These are phyloP conservation scores for Noctua janthina DNA, from an alignment of 2,888 invertebrate genomes.

Conservation along the genomic window DNA sequence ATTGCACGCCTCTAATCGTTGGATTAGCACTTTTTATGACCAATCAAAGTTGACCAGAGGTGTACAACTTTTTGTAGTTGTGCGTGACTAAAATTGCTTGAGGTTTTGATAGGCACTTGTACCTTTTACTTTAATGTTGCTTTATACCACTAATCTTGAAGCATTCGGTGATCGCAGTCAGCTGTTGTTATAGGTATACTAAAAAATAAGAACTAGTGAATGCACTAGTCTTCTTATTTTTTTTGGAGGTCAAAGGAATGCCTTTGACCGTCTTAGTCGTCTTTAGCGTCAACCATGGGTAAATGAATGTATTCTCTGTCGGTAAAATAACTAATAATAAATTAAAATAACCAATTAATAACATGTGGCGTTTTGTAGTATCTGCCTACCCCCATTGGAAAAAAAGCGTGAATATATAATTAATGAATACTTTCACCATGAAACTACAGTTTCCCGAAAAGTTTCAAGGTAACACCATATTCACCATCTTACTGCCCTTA, in stretches of 20 bases:
- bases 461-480: background rate
- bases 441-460: background rate
- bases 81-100: background rate
- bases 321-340: background rate
- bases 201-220: background rate
- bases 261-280: background rate
- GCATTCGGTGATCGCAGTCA: background rate
- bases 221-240: too few species aligned
- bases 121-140: background rate
- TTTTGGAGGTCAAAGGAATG: too few species aligned
- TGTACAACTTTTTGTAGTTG: constrained; percentile 31
- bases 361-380: background rate
- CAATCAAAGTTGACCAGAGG: constrained; percentile 42
- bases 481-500: too few species aligned
- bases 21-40: constrained; percentile 63
- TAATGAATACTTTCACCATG: too few species aligned
- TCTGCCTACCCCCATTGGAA: background rate
- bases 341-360: background rate
- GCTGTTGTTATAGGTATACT: background rate
- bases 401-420: background rate
- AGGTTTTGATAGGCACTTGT: background rate
- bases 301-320: background rate
- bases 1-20: constrained; percentile 55
- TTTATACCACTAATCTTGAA: background rate
- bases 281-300: too few species aligned